Percentiles rank a stretch among this genome's conserved stretches.
phyloP scores from a whole-genome alignment of 2,888 invertebrate genomes.

The Unio delphinus region DNA sequence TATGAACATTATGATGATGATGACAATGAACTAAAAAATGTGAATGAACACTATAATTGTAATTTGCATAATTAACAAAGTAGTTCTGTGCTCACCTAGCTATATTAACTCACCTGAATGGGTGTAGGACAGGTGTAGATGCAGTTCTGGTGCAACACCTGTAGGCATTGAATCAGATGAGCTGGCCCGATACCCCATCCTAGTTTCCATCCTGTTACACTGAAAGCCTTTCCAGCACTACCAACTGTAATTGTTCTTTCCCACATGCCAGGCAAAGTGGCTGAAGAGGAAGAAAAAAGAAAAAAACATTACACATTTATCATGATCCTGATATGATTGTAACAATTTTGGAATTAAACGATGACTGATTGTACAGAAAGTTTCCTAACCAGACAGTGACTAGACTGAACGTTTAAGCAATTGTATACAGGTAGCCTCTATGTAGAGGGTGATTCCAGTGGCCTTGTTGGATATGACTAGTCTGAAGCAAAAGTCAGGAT shows the following conservation, averaged over 20 bases:
- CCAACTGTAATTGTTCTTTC: constrained; percentile 97
- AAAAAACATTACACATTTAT: constrained; percentile 13
- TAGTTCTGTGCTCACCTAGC: neutral
- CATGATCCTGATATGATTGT: neutral
- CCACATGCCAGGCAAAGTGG: constrained; percentile 96
- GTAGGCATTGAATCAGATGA: constrained; percentile 83
- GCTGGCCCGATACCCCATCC: constrained; percentile 97
- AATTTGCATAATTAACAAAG: neutral
- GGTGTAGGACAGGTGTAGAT: constrained; percentile 94
- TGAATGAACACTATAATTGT: neutral
- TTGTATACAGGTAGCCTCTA: too few relatives aligned
- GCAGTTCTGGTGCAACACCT: constrained; percentile 92
- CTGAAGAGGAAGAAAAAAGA: constrained; percentile 69
- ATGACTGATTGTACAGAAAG: too few relatives aligned
- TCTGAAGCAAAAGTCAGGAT: too few relatives aligned
- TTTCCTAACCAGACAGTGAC: too few relatives aligned
- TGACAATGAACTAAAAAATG: too few relatives aligned
- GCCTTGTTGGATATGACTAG: too few relatives aligned
- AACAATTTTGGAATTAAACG: too few relatives aligned
- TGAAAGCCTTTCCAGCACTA: constrained; percentile 98
- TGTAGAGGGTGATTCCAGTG: too few relatives aligned
- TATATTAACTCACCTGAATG: constrained; percentile 75
- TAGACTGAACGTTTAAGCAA: too few relatives aligned
- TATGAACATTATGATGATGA: neutral
- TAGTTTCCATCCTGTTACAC: constrained; percentile 87